Evolutionary conservation across 2,888 invertebrate species (phyloP).

Genomic region (Rhagonycha lutea): DNA sequence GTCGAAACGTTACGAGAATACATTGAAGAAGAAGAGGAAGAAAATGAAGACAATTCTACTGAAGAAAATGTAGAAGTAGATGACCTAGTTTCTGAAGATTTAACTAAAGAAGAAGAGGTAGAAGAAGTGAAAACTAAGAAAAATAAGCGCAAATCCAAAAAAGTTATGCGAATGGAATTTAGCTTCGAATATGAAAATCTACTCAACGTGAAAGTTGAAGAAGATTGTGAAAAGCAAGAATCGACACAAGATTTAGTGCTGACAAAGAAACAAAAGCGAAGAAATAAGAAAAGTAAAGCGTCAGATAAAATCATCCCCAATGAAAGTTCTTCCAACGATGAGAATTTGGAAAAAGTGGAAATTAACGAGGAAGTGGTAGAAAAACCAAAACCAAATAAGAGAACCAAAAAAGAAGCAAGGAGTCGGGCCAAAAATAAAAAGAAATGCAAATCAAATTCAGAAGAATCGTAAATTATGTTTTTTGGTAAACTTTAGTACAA

Average conservation of each 20-base stretch:
- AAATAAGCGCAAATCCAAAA: conserved; percentile 28
- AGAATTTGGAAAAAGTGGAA: no score
- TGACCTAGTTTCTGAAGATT: conserved; percentile 13
- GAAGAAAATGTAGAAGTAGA: conserved; percentile 13
- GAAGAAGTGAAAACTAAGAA: conserved; percentile 17
- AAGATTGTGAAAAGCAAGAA: not conserved
- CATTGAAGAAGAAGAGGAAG: conserved; percentile 59
- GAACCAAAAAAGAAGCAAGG: no score
- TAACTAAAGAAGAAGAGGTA: not conserved
- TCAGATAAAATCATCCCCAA: conserved; percentile 20
- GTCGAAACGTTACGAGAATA: conserved; percentile 63
- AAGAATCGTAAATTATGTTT: no score
- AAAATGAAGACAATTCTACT: not conserved
- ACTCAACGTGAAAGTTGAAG: conserved; percentile 7
- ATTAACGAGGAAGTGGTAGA: no score
- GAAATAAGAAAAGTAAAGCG: conserved; percentile 39
- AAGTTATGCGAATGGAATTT: conserved; percentile 8
- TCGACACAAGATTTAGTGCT: conserved; percentile 28
- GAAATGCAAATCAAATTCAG: no score
- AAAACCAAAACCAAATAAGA: no score
- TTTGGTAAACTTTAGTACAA: no score
- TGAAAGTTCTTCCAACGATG: no score
- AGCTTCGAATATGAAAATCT: not conserved
- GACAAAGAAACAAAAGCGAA: conserved; percentile 53
- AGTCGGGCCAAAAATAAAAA: no score